A percentile compares a stretch with the other conserved stretches of the same genome.
Conservation (phyloP, 2,888 invertebrate genomes). For the Chorisops tibialis region DNA sequence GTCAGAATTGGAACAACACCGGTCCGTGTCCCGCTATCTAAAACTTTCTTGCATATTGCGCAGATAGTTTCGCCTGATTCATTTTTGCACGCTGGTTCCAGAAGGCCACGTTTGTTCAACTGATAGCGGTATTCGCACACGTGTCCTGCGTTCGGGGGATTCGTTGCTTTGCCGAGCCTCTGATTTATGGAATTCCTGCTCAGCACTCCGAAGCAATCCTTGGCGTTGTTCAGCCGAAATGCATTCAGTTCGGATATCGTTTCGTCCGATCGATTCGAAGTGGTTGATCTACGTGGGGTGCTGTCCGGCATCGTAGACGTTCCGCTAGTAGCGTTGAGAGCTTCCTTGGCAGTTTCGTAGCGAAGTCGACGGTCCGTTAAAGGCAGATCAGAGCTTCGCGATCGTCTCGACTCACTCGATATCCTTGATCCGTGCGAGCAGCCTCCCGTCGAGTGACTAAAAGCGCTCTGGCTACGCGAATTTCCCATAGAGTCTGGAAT, state of each 20-base stretch:
- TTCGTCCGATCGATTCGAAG: too few relatives aligned
- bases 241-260: not conserved
- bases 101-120: not conserved
- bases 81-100: not conserved
- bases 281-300: not conserved
- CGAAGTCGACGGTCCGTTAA: conserved; percentile 11
- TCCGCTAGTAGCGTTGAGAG: not conserved
- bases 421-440: not conserved
- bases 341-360: conserved; percentile 1
- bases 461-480: not conserved
- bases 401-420: not conserved
- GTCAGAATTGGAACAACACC: not conserved
- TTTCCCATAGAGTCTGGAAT: not conserved
- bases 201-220: conserved; percentile 1
- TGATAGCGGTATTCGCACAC: conserved; percentile 10
- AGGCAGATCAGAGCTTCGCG: not conserved
- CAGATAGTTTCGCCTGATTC: not conserved
- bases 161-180: not conserved
- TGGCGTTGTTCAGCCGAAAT: conserved; percentile 6
- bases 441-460: not conserved
- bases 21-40: not conserved
- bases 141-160: not conserved
- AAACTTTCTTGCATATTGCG: not conserved
- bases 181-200: not conserved
- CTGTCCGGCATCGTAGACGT: not conserved